Conservation (phyloP, 1,140 invertebrate species). For the Brachionus asplanchnoidis region DNA sequence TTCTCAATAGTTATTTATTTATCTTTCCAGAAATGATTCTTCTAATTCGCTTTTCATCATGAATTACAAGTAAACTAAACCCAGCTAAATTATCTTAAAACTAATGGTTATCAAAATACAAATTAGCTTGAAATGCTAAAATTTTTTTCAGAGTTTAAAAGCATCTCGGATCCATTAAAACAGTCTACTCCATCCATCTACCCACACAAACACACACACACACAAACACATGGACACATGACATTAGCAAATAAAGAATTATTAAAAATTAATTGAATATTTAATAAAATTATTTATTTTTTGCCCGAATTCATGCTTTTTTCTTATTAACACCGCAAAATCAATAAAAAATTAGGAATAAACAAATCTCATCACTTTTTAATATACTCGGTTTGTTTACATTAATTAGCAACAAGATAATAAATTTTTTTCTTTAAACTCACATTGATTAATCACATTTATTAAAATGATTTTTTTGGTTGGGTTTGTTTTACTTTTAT, state of each 20-base stretch:
- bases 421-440: not conserved
- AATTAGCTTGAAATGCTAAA: slow-evolving; percentile 10
- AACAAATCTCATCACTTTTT: not conserved
- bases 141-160: not conserved
- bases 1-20: slow-evolving; percentile 22
- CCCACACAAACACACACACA: not conserved
- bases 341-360: not conserved
- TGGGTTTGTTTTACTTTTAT: too few species aligned
- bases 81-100: not conserved
- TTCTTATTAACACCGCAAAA: not conserved
- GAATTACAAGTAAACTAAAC: slow-evolving; percentile 13
- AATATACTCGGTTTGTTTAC: not conserved
- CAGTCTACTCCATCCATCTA: not conserved
- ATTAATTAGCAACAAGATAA: not conserved
- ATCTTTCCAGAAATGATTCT: slow-evolving; percentile 34
- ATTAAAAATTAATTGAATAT: slow-evolving; percentile 1
- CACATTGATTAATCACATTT: not conserved
- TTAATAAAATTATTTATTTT: not conserved
- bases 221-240: not conserved
- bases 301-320: not conserved
- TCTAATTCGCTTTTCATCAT: slow-evolving; percentile 26
- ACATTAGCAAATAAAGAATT: not conserved
- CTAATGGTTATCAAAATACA: slow-evolving; percentile 25
- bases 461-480: too few species aligned
- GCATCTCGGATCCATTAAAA: not conserved